Percentiles rank a stretch among this genome's conserved stretches.
These are phyloP conservation scores for Peromyscus leucopus DNA, from an alignment of 2,113 vertebrate species.

Conservation along the genomic window DNA sequence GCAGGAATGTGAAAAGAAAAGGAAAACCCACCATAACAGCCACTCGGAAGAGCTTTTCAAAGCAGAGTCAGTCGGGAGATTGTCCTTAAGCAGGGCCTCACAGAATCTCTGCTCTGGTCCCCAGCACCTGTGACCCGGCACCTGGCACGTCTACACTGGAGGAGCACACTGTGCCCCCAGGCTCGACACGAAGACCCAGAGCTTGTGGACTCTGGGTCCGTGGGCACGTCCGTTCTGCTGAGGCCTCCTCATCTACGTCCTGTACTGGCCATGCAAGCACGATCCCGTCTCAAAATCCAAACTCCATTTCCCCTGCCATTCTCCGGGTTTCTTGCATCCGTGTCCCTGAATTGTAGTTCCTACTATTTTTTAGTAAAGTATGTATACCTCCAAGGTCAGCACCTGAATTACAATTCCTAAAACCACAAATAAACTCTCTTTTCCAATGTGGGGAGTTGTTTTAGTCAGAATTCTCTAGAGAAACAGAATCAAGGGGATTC, in stretches of 20 bases:
- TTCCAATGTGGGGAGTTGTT: neutral
- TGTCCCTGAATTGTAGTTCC: neutral
- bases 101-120: too few species aligned
- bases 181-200: neutral
- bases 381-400: neutral
- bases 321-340: neutral
- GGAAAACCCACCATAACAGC: neutral
- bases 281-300: neutral
- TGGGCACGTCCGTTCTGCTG: neutral
- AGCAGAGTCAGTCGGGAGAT: fast-evolving
- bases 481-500: neutral
- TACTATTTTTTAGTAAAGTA: neutral
- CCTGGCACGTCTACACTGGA: neutral
- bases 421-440: neutral
- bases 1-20: neutral
- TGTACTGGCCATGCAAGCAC: neutral
- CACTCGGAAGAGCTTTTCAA: fast-evolving
- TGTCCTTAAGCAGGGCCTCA: neutral
- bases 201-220: neutral
- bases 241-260: fast-evolving
- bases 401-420: neutral
- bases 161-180: neutral
- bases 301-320: neutral
- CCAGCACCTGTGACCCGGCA: neutral
- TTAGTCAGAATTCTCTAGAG: neutral